Conservation (phyloP, 2,888 invertebrate genomes). For the Eupithecia dodoneata region DNA sequence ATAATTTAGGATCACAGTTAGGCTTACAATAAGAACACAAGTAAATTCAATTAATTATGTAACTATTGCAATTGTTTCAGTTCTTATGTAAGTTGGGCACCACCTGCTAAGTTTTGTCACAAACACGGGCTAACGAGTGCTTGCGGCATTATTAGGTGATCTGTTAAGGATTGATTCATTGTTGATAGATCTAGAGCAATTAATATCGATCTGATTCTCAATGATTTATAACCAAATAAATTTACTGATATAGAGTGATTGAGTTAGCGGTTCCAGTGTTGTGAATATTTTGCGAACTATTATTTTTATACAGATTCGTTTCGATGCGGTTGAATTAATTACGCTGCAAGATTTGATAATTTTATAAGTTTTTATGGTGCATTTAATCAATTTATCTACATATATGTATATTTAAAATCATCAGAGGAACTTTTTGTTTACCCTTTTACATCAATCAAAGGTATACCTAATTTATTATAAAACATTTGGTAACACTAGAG, state of each 20-base stretch:
- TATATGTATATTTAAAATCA: no score
- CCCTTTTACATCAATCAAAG: no score
- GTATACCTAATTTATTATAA: no score
- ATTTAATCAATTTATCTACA: no score
- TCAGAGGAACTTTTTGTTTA: no score
- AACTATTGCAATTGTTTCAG: slow-evolving; percentile 30
- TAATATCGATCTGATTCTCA: background rate
- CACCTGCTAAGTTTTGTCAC: slow-evolving; percentile 14
- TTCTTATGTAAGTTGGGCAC: slow-evolving; percentile 21
- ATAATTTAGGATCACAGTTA: slow-evolving; percentile 8
- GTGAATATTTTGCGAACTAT: background rate
- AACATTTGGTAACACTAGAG: background rate
- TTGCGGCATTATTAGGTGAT: slow-evolving; percentile 9
- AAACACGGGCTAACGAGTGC: slow-evolving; percentile 5
- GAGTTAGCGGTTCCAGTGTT: background rate
- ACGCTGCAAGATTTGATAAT: background rate
- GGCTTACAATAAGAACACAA: slow-evolving; percentile 23
- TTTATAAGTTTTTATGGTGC: no score
- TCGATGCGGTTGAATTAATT: background rate
- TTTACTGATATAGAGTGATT: background rate
- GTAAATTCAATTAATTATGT: slow-evolving; percentile 20
- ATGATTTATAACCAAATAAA: slow-evolving; percentile 2
- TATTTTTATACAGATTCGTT: background rate
- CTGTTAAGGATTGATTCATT: slow-evolving; percentile 1
- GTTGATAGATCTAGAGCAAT: slow-evolving; percentile 1